phyloP scores from a whole-genome alignment of 2,113 vertebrate genomes.

The Scatophagus argus region DNA sequence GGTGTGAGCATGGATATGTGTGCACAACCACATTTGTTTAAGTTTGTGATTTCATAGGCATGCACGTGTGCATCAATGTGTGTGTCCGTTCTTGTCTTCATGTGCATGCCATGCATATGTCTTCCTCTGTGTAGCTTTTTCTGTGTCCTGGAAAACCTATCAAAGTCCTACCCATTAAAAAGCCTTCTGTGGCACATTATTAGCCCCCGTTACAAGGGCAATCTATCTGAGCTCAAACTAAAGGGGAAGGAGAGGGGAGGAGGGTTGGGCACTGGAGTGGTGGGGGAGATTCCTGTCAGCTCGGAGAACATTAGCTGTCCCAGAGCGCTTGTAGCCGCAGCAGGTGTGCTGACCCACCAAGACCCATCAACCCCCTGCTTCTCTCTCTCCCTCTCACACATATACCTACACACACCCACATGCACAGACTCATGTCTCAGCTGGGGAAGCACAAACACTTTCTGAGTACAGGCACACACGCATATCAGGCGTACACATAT shows the following conservation, averaged over 20 bases:
- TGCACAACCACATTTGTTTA: constrained; percentile 57
- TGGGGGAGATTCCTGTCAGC: constrained; percentile 84
- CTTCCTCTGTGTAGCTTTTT: constrained; percentile 61
- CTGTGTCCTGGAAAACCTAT: constrained; percentile 80
- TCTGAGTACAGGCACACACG: constrained; percentile 1
- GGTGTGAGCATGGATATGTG: constrained; percentile 43
- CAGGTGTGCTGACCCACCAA: constrained; percentile 87
- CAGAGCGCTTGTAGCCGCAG: constrained; percentile 86
- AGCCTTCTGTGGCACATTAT: constrained; percentile 83
- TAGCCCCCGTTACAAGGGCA: constrained; percentile 86
- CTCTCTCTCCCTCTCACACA: constrained; percentile 31
- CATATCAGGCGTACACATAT: constrained; percentile 34
- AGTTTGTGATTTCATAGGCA: constrained; percentile 60
- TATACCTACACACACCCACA: constrained; percentile 26
- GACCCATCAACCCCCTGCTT: constrained; percentile 78
- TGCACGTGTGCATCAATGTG: constrained; percentile 45
- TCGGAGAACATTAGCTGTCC: constrained; percentile 84
- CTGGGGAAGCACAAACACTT: constrained; percentile 41
- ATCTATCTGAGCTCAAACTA: constrained; percentile 80
- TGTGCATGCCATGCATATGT: constrained; percentile 54
- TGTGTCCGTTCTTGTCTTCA: constrained; percentile 63
- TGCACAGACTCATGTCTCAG: constrained; percentile 33
- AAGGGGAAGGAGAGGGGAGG: constrained; percentile 68
- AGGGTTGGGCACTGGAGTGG: constrained; percentile 58
- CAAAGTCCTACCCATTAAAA: constrained; percentile 85